Base-by-base conservation (phyloP, 2,113 vertebrate genomes). In the Dipodomys stephensi region DNA sequence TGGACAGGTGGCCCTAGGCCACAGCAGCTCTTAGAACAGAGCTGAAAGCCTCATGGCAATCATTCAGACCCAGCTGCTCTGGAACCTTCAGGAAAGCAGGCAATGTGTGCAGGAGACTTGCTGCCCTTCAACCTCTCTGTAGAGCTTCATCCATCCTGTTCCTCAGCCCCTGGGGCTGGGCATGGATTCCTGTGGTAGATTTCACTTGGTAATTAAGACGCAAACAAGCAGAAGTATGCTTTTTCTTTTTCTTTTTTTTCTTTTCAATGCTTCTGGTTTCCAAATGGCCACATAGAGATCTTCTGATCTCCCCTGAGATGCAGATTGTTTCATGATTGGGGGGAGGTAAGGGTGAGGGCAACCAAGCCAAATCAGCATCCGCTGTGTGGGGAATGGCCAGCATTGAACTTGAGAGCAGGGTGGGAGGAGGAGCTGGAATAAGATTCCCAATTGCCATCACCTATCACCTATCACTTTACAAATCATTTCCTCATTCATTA, bases 261-360 rank as follows among this genome's bases (percentile, higher is more conserved):
- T 88, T 83, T 30, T 46, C 72, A 94, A 86, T 32, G 74, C 53
- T 94, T 76, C 74, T 95, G 79, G 83, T 69, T 94, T 85, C 82
- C 78, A 90, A 84, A 94, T 20, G 65, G 39, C 74, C 73, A n/a
- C 15, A 1, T 19, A 72, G 71, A 53, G n/a, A 82, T 27, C 20
- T 60, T 68, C 9, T 6, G 25, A 13, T 46, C 71, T 30, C 12
- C 18, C 4, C 30, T 25, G 28, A 20, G 49, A 44, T 0, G 3
- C 39, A 92, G 86, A 53, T 67, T 62, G 74, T 85, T 76, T 86
- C 80, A 77, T 71, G 86, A 65, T 90, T 27, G 53, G 12, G 15
- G 4, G 53, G 13, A 44, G 5, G 35, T 49, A 1, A 49, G 27
- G 18, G 4, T 16, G n/a, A 23, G 10, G 30, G 15, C 1, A 60